phyloP scores from a whole-genome alignment of 2,113 vertebrate species.

The Oplegnathus fasciatus region DNA sequence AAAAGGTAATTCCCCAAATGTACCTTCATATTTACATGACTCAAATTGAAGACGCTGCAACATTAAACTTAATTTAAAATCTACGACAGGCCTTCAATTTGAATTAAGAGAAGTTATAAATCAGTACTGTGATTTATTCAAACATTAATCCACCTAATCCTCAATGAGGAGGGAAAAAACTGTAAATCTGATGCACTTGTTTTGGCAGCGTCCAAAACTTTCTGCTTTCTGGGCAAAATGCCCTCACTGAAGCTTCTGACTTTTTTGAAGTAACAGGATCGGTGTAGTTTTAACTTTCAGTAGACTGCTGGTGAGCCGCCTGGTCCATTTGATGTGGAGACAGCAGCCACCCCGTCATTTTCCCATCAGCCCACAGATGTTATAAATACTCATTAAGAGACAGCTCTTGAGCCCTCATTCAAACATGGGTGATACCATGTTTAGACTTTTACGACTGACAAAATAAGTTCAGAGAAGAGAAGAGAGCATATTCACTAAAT shows the following conservation, averaged over 20 bases:
- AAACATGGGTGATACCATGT: background rate
- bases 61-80: background rate
- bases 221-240: background rate
- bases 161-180: background rate
- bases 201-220: no score
- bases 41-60: background rate
- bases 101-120: background rate
- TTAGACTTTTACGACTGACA: constrained; percentile 4
- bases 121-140: background rate
- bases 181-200: background rate
- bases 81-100: background rate
- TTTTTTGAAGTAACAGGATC: background rate
- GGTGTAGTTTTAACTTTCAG: background rate
- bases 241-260: background rate
- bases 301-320: background rate
- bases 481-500: background rate
- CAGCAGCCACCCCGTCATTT: constrained; percentile 9
- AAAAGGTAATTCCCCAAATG: background rate
- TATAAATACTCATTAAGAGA: constrained; percentile 38
- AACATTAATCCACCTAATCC: background rate
- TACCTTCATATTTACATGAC: background rate
- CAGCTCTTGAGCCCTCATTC: background rate
- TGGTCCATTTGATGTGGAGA: constrained; percentile 18
- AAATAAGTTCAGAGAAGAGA: background rate
- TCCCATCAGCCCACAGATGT: constrained; percentile 25